phyloP scores from a whole-genome alignment of 2,113 vertebrate genomes.

The Verasper variegatus region DNA sequence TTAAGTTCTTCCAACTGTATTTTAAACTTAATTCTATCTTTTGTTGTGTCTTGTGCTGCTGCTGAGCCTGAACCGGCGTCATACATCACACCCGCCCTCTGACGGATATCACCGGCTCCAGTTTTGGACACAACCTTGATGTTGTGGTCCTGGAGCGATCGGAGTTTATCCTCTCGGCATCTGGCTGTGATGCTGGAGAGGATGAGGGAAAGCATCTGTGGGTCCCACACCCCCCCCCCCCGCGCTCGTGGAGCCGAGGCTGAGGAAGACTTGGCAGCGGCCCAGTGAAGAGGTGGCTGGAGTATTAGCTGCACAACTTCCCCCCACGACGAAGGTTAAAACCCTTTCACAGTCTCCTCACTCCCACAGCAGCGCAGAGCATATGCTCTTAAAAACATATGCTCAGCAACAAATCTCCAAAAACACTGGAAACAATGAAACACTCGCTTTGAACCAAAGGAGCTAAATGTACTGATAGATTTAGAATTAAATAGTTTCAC shows the following conservation, averaged over 20 bases:
- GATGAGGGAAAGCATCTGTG: constrained; percentile 58
- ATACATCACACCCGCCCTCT: constrained; percentile 38
- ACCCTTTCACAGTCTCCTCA: constrained; percentile 53
- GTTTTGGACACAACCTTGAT: constrained; percentile 70
- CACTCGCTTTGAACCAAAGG: constrained; percentile 17
- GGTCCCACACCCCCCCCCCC: constrained; percentile 22
- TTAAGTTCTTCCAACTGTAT: background rate
- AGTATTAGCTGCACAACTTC: constrained; percentile 67
- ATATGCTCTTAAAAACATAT: constrained; percentile 69
- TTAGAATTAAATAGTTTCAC: constrained; percentile 12
- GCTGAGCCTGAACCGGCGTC: constrained; percentile 26
- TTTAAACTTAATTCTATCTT: background rate
- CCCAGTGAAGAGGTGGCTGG: constrained; percentile 69
- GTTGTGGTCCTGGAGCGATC: constrained; percentile 61
- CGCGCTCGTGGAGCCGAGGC: constrained; percentile 23
- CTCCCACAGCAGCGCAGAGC: constrained; percentile 40
- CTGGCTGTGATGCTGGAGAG: constrained; percentile 62
- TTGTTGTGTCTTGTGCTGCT: constrained; percentile 11
- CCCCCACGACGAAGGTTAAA: constrained; percentile 67
- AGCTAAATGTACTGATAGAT: background rate
- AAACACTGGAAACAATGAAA: constrained; percentile 29
- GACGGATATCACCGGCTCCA: constrained; percentile 58
- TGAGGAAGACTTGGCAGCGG: constrained; percentile 65
- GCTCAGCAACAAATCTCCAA: constrained; percentile 44
- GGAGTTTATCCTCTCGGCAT: constrained; percentile 72